Conservation (phyloP, 2,888 invertebrate genomes). For the Drosophila yooni region DNA sequence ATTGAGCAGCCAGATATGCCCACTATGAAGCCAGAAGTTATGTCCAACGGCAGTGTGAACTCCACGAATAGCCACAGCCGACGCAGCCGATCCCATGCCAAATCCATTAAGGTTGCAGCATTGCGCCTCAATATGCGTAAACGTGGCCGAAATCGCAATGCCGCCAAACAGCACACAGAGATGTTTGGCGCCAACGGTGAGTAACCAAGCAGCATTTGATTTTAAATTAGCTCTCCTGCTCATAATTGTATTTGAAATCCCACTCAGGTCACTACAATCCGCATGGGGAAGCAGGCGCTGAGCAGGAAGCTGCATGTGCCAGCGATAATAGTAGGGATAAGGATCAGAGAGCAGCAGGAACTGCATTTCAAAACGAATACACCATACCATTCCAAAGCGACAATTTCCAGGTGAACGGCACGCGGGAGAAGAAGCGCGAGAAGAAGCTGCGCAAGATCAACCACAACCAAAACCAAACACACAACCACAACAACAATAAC, state of each 20-base stretch:
- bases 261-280: constrained; percentile 59
- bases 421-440: constrained; percentile 62
- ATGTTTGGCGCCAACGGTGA: constrained; percentile 77
- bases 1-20: constrained; percentile 18
- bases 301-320: constrained; percentile 9
- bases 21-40: constrained; percentile 13
- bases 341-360: constrained; percentile 25
- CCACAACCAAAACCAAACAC: constrained; percentile 8
- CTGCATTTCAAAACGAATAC: constrained; percentile 67
- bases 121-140: constrained; percentile 71
- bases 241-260: not conserved
- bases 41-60: constrained; percentile 30
- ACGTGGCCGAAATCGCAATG: constrained; percentile 62
- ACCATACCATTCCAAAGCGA: constrained; percentile 79
- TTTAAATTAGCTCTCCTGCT: not conserved
- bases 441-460: constrained; percentile 45
- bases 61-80: constrained; percentile 31
- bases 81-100: constrained; percentile 33
- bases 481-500: constrained; percentile 19
- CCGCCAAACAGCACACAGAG: constrained; percentile 67
- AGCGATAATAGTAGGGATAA: constrained; percentile 29
- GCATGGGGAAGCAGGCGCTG: constrained; percentile 17
- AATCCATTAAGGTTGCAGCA: constrained; percentile 54
- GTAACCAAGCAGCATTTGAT: not conserved
- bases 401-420: constrained; percentile 65